Base-by-base conservation (phyloP, 2,888 invertebrate species). In the Encarsia formosa region DNA sequence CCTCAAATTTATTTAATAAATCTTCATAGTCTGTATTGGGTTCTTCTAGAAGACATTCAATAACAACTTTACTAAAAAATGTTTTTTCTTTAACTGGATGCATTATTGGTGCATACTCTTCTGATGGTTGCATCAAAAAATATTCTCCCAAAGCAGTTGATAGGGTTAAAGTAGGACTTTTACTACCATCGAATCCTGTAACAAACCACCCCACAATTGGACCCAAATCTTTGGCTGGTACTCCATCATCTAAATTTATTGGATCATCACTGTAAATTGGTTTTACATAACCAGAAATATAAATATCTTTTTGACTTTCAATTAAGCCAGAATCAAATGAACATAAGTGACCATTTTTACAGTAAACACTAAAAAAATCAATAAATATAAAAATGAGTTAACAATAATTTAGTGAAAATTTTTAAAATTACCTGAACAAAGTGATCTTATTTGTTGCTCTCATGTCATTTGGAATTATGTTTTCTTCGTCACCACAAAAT, bases 131-230 rank as follows among this genome's bases (percentile, higher is more conserved):
- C 78, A 88, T 81, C 50, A 91, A 75, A 69, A 87, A 84, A 70
- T 91, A 91, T 67, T 89, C 87, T 3, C 45, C 50, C 13, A 46
- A 16, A 19, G 42, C 46, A 9, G 50, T 54, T 15, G 32, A 50
- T 5, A 49, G 9, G 5, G 13, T 32, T 5, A 54, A 11, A 9
- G 20, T 42, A 16, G 49, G 49, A 11, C 41, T 13, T 60, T 84
- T 81, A 23, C 89, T 89, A 29, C 88, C 88, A 74, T 91, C 90
- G 75, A 86, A 90, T 5, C 89, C 89, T 57, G 87, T 83, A 35
- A 87, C 82, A 76, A 80, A 88, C 91, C 91, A 91, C 73, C 87
- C 87, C 69, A 85, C 85, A 62, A 91, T 87, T 1, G 91, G 91
- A 1, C 91, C 91, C 64, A 89, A 80, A 73, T 86, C 85, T 69